These are phyloP conservation scores for Tortricodes alternella DNA, from an alignment of 2,888 invertebrate genomes.

Conservation along the genomic window DNA sequence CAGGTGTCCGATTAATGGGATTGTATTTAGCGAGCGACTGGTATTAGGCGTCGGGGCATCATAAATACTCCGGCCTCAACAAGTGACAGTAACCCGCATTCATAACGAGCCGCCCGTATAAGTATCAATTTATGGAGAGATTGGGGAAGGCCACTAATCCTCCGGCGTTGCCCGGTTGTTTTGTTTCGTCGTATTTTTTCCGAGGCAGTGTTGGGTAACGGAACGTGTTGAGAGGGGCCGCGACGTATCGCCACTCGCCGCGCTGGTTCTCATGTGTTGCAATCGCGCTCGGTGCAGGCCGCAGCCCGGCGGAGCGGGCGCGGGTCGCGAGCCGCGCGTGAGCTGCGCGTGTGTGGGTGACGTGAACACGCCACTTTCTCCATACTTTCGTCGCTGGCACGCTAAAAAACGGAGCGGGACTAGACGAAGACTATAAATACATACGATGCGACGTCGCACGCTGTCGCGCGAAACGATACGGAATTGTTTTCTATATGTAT, in stretches of 20 bases:
- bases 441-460: constrained; percentile 69
- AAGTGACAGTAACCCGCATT: constrained; percentile 63
- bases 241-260: constrained; percentile 65
- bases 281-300: constrained; percentile 47
- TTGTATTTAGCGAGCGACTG: constrained; percentile 40
- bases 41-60: constrained; percentile 14
- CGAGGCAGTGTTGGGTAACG: constrained; percentile 65
- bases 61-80: constrained; percentile 32
- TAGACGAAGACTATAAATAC: constrained; percentile 74
- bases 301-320: constrained; percentile 58
- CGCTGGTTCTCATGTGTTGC: constrained; percentile 76
- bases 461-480: constrained; percentile 71
- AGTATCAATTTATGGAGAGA: constrained; percentile 56
- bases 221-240: constrained; percentile 77
- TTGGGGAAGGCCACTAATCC: constrained; percentile 53
- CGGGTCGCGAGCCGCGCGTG: constrained; percentile 55
- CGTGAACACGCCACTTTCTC: constrained; percentile 82
- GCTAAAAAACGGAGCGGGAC: constrained; percentile 76
- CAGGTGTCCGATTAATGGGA: constrained; percentile 57
- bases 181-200: constrained; percentile 37
- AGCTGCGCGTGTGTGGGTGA: constrained; percentile 76
- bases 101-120: constrained; percentile 62
- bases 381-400: constrained; percentile 80
- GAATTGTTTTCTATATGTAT: constrained; percentile 65
- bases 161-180: constrained; percentile 38